A percentile compares a stretch with the other conserved stretches of the same genome.
Conservation (phyloP, 2,113 vertebrate genomes). For the Orientallactaga bullata region DNA sequence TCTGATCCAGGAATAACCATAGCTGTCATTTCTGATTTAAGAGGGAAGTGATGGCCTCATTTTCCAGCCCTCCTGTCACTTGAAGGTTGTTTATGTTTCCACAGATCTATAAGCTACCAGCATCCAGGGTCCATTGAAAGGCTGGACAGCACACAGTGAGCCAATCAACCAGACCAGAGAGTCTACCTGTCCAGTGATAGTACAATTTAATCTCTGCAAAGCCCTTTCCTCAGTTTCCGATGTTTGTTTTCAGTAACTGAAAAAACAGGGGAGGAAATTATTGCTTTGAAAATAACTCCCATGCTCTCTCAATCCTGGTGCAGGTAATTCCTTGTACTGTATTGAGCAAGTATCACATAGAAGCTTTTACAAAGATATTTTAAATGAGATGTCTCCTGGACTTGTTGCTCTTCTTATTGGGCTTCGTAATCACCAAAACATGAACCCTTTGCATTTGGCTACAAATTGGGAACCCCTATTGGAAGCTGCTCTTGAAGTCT, state of each 20-base stretch:
- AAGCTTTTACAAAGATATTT: not conserved
- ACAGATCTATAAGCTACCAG: not conserved
- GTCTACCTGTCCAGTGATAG: not conserved
- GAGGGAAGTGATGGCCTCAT: slow-evolving; percentile 31
- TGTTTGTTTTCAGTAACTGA: not conserved
- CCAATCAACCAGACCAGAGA: not conserved
- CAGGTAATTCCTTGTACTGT: not conserved
- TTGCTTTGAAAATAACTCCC: not conserved
- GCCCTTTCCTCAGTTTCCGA: not conserved
- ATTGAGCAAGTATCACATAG: not conserved
- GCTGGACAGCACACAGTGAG: not conserved
- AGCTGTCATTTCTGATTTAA: slow-evolving; percentile 19
- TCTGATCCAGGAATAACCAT: not conserved
- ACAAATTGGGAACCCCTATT: not conserved
- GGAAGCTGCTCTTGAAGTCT: not conserved
- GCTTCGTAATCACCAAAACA: not conserved
- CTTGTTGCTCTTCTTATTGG: not conserved
- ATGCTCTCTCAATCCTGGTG: not conserved
- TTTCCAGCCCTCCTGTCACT: not conserved
- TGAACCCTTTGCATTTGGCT: not conserved
- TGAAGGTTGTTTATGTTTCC: slow-evolving; percentile 4
- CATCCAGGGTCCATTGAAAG: not conserved
- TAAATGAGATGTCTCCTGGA: not conserved
- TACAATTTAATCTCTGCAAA: not conserved
- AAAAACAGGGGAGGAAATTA: not conserved